Evolutionary conservation across 2,888 invertebrate species (phyloP).

Genomic region (Spodoptera littoralis): DNA sequence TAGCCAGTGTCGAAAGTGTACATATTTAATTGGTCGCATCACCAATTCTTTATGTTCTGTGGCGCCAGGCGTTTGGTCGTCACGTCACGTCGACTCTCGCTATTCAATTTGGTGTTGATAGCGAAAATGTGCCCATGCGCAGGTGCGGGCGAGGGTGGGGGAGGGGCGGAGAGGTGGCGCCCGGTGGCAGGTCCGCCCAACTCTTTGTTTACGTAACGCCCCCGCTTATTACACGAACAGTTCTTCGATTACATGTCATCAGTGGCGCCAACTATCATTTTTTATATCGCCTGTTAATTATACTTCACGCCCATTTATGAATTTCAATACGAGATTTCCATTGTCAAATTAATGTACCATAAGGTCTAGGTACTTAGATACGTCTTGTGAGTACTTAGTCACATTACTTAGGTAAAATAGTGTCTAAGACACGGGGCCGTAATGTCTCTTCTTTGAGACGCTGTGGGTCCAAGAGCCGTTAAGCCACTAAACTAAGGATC

Average conservation of each 20-base stretch:
- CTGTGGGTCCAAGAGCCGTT: too few relatives aligned
- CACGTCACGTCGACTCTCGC: conserved; percentile 40
- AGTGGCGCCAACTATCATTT: conserved; percentile 30
- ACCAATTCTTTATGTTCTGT: conserved; percentile 49
- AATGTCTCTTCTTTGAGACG: too few relatives aligned
- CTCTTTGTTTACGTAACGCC: conserved; percentile 88
- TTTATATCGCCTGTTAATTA: neutral
- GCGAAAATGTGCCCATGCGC: conserved; percentile 81
- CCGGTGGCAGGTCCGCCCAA: conserved; percentile 85
- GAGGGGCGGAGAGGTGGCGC: conserved; percentile 73
- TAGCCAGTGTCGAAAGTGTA: conserved; percentile 22
- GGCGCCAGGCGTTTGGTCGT: conserved; percentile 61
- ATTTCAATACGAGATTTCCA: too few relatives aligned
- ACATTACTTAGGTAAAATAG: too few relatives aligned
- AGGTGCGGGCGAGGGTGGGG: conserved; percentile 68
- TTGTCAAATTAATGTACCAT: too few relatives aligned
- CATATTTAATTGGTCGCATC: conserved; percentile 51
- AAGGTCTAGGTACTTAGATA: too few relatives aligned
- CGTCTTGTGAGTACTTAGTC: too few relatives aligned
- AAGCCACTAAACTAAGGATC: too few relatives aligned
- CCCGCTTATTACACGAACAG: conserved; percentile 79
- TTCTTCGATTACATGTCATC: conserved; percentile 66
- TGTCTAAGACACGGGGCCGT: too few relatives aligned
- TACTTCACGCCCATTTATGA: neutral
- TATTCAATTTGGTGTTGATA: conserved; percentile 72